phyloP scores from a whole-genome alignment of 2,888 invertebrate genomes.

The Troides helena region DNA sequence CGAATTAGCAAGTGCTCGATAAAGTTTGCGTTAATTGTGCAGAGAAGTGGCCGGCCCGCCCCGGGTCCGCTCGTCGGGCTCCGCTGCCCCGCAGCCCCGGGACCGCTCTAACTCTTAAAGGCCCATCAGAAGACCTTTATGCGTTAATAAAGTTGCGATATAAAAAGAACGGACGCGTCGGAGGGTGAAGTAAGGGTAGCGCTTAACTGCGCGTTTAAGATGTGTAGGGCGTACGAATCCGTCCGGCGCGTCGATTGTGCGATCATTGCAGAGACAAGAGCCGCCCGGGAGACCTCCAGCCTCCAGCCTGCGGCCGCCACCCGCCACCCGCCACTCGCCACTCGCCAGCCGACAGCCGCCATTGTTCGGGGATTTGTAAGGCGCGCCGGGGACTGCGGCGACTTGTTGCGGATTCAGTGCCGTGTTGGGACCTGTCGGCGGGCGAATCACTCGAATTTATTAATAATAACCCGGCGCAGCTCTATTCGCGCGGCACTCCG shows the following conservation, averaged over 20 bases:
- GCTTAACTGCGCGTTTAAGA: slow-evolving; percentile 79
- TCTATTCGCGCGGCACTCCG: too few relatives aligned
- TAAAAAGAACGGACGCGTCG: slow-evolving; percentile 79
- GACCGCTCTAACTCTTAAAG: slow-evolving; percentile 79
- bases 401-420: slow-evolving; percentile 25
- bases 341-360: slow-evolving; percentile 35
- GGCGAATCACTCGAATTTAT: too few relatives aligned
- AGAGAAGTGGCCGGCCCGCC: slow-evolving; percentile 55
- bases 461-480: too few relatives aligned
- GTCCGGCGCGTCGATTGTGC: slow-evolving; percentile 71
- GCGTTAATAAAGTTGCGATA: slow-evolving; percentile 81
- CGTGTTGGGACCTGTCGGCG: too few relatives aligned
- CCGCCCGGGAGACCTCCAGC: slow-evolving; percentile 32
- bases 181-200: slow-evolving; percentile 78
- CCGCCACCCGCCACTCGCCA: too few relatives aligned
- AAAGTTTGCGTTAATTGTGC: slow-evolving; percentile 65
- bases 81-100: slow-evolving; percentile 61
- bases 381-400: slow-evolving; percentile 8
- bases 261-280: slow-evolving; percentile 74
- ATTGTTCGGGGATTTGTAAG: slow-evolving; percentile 41
- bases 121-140: slow-evolving; percentile 80
- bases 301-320: too few relatives aligned
- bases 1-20: slow-evolving; percentile 65
- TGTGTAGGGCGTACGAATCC: slow-evolving; percentile 79
- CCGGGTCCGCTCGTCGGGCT: slow-evolving; percentile 75